Evolutionary conservation across 2,797 vertebrate genomes (phyloP).

Genomic region (Tympanoctomys barrerae): DNA sequence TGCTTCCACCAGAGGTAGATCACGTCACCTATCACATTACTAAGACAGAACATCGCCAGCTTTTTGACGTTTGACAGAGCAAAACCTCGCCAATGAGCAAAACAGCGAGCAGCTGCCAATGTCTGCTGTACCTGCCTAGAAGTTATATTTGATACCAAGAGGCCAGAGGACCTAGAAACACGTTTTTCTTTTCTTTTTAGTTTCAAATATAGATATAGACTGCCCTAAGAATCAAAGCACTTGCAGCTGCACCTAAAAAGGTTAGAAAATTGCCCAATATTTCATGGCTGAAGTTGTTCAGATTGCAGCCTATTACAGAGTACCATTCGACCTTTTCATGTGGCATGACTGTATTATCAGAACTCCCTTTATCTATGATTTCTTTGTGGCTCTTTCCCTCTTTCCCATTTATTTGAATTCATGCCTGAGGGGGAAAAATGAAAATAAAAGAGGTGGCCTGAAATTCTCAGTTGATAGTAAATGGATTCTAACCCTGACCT

Average conservation of each 20-base stretch:
- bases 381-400: background rate
- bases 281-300: constrained; percentile 76
- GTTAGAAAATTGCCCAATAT: constrained; percentile 80
- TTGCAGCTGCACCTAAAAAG: constrained; percentile 82
- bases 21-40: background rate
- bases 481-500: constrained; percentile 51
- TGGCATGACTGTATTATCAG: constrained; percentile 66
- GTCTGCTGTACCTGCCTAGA: background rate
- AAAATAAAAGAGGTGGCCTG: constrained; percentile 60
- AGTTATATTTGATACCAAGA: constrained; percentile 38
- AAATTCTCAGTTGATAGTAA: constrained; percentile 2
- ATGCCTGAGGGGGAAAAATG: background rate
- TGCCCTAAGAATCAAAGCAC: constrained; percentile 73
- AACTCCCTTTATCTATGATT: constrained; percentile 29
- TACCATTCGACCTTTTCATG: constrained; percentile 70
- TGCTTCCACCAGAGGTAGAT: background rate
- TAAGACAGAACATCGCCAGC: background rate
- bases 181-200: constrained; percentile 72
- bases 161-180: constrained; percentile 60
- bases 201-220: constrained; percentile 60
- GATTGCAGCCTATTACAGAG: constrained; percentile 70
- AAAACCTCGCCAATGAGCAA: background rate
- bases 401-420: constrained; percentile 60
- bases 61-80: background rate
- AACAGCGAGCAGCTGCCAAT: background rate